Conservation (phyloP, 2,797 vertebrate genomes). For the Poecile montanus region DNA sequence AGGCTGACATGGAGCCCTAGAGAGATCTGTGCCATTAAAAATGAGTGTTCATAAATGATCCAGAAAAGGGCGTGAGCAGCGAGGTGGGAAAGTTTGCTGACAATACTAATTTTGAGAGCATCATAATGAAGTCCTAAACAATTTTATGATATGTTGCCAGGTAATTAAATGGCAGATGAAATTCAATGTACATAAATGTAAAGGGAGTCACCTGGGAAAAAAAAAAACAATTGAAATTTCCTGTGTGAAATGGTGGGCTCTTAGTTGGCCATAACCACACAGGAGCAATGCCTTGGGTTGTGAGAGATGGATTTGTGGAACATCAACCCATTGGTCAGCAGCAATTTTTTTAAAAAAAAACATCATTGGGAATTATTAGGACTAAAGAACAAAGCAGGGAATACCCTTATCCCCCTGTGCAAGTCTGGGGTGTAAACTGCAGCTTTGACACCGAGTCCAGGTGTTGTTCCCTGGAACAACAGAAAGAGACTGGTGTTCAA, state of each 20-base stretch:
- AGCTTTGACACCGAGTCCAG: neutral
- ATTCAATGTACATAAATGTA: neutral
- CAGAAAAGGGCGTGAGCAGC: neutral
- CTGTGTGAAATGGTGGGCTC: neutral
- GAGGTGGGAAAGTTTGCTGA: slow-evolving; percentile 45
- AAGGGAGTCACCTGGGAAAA: neutral
- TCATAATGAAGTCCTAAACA: slow-evolving; percentile 3
- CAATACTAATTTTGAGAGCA: neutral
- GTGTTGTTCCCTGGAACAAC: neutral
- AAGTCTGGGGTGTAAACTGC: neutral
- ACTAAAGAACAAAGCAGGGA: neutral
- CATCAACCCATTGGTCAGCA: neutral
- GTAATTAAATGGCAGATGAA: slow-evolving; percentile 20
- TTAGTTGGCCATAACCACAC: neutral
- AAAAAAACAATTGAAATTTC: neutral
- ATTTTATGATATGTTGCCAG: slow-evolving; percentile 1
- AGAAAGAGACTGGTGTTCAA: neutral
- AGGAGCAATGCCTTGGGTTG: neutral
- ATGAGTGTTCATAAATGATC: neutral
- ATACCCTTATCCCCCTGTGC: neutral
- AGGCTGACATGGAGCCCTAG: neutral
- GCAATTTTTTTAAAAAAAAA: neutral
- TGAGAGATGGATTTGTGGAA: neutral
- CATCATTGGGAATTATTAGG: neutral
- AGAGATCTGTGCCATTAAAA: slow-evolving; percentile 28